Percentiles rank a stretch among this genome's conserved stretches.
Evolutionary conservation across 30 jellyfish, hydroid and myxozoan genomes (phyloP).

Genomic region (Turritopsis dohrnii): DNA sequence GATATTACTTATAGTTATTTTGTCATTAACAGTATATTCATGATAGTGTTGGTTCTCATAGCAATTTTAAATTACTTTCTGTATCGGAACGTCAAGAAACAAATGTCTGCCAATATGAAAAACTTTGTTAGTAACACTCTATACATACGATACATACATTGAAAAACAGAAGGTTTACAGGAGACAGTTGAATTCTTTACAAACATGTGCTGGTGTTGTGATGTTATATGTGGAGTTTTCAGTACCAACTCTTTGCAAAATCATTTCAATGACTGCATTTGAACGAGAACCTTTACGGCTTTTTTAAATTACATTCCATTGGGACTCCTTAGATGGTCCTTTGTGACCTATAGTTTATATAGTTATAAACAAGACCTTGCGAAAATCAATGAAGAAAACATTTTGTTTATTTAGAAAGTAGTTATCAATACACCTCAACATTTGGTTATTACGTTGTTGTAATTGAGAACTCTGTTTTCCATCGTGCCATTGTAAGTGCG

Average conservation of each 20-base stretch:
- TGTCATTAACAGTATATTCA: not conserved
- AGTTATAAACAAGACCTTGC: not conserved
- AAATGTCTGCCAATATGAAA: not conserved
- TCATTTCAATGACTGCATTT: not conserved
- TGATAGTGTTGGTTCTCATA: not conserved
- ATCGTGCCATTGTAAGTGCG: not conserved
- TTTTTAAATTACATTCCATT: not conserved
- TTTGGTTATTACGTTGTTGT: too few relatives aligned
- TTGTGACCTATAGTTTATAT: not conserved
- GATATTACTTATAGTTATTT: not conserved
- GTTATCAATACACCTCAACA: not conserved
- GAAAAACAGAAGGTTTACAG: not conserved
- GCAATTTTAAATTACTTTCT: not conserved
- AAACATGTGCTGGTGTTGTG: not conserved
- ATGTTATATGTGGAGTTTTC: not conserved
- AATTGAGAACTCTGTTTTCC: not conserved
- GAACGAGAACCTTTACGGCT: not conserved
- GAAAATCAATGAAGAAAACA: not conserved
- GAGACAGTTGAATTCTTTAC: not conserved
- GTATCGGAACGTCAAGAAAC: not conserved
- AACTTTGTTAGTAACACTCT: not conserved
- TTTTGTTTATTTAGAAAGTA: not conserved
- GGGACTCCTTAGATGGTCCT: not conserved
- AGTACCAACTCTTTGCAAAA: not conserved
- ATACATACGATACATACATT: not conserved